Base-by-base conservation (phyloP, 37 sponge, comb jelly and placozoan genomes). In the Hexactinellida sp. region DNA sequence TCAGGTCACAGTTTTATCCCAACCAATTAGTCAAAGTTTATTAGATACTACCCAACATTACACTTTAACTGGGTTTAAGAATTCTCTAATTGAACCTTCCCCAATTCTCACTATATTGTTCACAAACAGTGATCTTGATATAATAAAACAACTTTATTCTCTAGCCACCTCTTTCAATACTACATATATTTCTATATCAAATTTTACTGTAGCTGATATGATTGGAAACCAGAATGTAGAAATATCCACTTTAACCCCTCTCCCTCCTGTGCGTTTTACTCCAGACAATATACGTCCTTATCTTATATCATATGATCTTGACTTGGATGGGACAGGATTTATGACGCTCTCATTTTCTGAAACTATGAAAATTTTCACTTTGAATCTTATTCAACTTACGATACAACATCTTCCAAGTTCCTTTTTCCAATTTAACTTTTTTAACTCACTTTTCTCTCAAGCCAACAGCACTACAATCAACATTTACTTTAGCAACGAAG, bases 341-440 rank as follows among this genome's bases (percentile, higher is more conserved):
- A 82, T 95, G 36, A 55, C 85, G 7, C 88, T 95, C 0, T 84
- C 87, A 7, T 95, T 95, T 88, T 87, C 90, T 85, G 96, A 95
- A 63, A 91, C 96, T 32, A 87, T 95, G 36, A 84, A 86, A 35
- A 84, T 63, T 54, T 63, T 88, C 1, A 85, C 94, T 37, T 84
- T 95, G 0, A 90, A 93, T 25, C 36, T 93, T 36, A 21, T 83
- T 5, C 86, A 85, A 24, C 71, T 93, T 13, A 38, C 38, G 13
- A 24, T 93, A 25, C 92, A 92, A 76, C 86, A 84, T 63, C 76
- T 63, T 23, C 76, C 76, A 63, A 23, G 13, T 32, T 63, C 76
- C 5, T 25, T 63, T 25, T 63, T 21, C 30, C 5, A 7, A 3
- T 25, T 63, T 23, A 25, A n/a, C 28, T 63, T 63, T n/a, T n/a